These are phyloP conservation scores for Drosophila jambulina DNA, from an alignment of 1,140 invertebrate species.

Conservation along the genomic window DNA sequence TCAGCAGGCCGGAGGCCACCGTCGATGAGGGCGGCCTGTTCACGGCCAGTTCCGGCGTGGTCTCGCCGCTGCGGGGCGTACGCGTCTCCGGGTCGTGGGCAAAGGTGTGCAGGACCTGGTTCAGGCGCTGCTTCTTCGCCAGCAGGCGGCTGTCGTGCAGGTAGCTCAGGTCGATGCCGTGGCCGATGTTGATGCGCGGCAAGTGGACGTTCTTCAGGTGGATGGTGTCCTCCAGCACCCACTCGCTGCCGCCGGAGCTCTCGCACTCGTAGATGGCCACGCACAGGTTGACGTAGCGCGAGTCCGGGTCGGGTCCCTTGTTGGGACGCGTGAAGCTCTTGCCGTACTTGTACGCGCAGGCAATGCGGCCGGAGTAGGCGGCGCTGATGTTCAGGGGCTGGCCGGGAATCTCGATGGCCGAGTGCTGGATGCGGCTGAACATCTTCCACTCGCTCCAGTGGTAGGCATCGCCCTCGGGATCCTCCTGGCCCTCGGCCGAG, in stretches of 20 bases:
- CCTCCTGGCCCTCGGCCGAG: background rate
- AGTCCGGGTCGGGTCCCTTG: slow-evolving; percentile 90
- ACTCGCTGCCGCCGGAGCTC: slow-evolving; percentile 98
- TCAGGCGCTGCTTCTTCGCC: slow-evolving; percentile 91
- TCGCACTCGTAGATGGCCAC: slow-evolving; percentile 99
- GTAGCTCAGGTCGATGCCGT: slow-evolving; percentile 93
- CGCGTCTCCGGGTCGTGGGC: slow-evolving; percentile 87
- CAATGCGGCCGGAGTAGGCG: slow-evolving; percentile 98
- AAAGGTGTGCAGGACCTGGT: slow-evolving; percentile 89
- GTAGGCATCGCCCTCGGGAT: slow-evolving; percentile 88
- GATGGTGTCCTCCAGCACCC: slow-evolving; percentile 99
- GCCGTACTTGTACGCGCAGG: slow-evolving; percentile 97
- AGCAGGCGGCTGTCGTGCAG: slow-evolving; percentile 93
- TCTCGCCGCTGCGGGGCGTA: slow-evolving; percentile 86
- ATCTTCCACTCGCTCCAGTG: slow-evolving; percentile 96
- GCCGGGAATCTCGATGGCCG: slow-evolving; percentile 93
- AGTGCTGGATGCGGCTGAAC: slow-evolving; percentile 93
- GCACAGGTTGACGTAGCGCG: slow-evolving; percentile 95
- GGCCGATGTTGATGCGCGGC: slow-evolving; percentile 92
- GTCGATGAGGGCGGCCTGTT: slow-evolving; percentile 84
- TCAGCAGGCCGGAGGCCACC: slow-evolving; percentile 88
- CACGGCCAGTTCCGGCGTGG: slow-evolving; percentile 70
- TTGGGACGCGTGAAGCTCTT: slow-evolving; percentile 93
- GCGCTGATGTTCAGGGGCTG: slow-evolving; percentile 97
- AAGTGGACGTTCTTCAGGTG: slow-evolving; percentile 95